Evolutionary conservation across 2,888 invertebrate genomes (phyloP).

Genomic region (Eupithecia pulchellata): DNA sequence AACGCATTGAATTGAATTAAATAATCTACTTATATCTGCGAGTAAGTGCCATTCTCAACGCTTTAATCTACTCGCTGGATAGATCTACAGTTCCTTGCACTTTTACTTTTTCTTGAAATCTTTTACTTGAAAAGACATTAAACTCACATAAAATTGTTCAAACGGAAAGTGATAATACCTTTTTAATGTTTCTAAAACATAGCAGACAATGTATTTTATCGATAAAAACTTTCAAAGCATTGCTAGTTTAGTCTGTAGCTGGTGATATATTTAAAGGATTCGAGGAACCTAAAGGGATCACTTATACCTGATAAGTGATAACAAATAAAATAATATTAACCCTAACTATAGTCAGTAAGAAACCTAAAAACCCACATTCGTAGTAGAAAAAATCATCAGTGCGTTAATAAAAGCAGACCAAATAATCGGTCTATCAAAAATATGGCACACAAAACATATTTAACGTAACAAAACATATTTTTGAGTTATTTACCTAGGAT

Average conservation of each 20-base stretch:
- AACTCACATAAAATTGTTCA: slow-evolving; percentile 34
- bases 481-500: too few species aligned
- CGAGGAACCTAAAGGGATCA: neutral
- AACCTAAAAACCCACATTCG: too few species aligned
- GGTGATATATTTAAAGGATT: neutral
- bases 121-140: slow-evolving; percentile 26
- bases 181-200: slow-evolving; percentile 35
- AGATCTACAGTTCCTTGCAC: slow-evolving; percentile 8
- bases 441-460: too few species aligned
- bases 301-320: too few species aligned
- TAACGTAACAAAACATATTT: too few species aligned
- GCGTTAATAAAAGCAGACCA: too few species aligned
- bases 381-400: too few species aligned
- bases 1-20: too few species aligned
- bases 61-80: neutral
- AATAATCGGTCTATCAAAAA: too few species aligned
- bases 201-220: slow-evolving; percentile 41
- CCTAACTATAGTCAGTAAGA: neutral
- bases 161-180: slow-evolving; percentile 35
- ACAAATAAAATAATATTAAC: too few species aligned
- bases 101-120: slow-evolving; percentile 16
- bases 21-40: neutral
- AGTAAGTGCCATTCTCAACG: neutral
- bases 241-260: slow-evolving; percentile 46
- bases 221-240: slow-evolving; percentile 38